A percentile compares a stretch with the other conserved stretches of the same genome.
phyloP scores from a whole-genome alignment of 2,888 invertebrate species.

The Latheticus oryzae region DNA sequence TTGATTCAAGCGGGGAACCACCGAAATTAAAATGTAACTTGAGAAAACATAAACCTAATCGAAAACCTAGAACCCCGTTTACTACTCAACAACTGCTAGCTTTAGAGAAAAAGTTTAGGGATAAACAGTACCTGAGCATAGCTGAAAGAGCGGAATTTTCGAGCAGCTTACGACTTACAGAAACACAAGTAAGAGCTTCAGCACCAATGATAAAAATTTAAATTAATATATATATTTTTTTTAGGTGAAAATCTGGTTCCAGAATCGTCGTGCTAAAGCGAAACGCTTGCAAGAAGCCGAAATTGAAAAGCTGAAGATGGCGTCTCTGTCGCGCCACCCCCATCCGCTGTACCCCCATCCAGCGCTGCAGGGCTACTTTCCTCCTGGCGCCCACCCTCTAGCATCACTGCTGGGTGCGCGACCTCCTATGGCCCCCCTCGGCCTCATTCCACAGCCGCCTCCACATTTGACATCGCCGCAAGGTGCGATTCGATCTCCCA shows the following conservation, averaged over 20 bases:
- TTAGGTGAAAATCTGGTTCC: constrained; percentile 93
- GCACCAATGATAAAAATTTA: no score
- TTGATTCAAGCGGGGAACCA: constrained; percentile 80
- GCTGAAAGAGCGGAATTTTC: constrained; percentile 98
- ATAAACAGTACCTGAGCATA: constrained; percentile 97
- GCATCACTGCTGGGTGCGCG: constrained; percentile 67
- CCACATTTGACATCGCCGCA: constrained; percentile 65
- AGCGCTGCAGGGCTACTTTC: constrained; percentile 74
- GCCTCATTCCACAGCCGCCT: constrained; percentile 65
- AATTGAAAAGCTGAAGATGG: constrained; percentile 94
- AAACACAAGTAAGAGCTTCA: constrained; percentile 92
- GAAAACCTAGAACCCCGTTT: constrained; percentile 98
- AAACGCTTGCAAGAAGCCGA: constrained; percentile 98
- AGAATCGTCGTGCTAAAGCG: constrained; percentile 95
- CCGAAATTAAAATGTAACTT: constrained; percentile 90
- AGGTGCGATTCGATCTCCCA: constrained; percentile 29
- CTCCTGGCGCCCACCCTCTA: constrained; percentile 71
- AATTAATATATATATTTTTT: constrained; percentile 45
- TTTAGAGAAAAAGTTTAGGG: constrained; percentile 95
- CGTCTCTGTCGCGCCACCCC: constrained; percentile 72
- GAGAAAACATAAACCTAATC: constrained; percentile 97
- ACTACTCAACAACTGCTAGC: constrained; percentile 97
- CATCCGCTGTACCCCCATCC: constrained; percentile 71
- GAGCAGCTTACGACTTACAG: constrained; percentile 89
- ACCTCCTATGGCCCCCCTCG: constrained; percentile 63